These are phyloP conservation scores for Rhinatrema bivittatum DNA, from an alignment of 2,797 vertebrate species.

Conservation along the genomic window DNA sequence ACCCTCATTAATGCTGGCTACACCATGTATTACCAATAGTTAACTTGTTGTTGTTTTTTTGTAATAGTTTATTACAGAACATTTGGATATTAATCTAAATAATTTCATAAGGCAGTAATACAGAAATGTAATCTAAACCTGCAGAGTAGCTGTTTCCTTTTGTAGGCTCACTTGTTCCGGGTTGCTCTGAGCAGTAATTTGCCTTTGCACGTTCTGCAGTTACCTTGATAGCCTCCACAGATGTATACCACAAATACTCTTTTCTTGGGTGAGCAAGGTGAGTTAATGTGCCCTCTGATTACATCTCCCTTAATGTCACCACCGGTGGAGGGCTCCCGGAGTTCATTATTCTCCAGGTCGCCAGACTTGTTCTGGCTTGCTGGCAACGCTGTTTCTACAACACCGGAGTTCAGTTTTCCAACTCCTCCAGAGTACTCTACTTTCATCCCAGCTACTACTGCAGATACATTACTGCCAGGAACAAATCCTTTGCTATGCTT, in stretches of 20 bases:
- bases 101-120: too few species aligned
- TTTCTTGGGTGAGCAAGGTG: slow-evolving; percentile 14
- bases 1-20: too few species aligned
- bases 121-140: too few species aligned
- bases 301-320: background rate
- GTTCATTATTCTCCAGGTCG: background rate
- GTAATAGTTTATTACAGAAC: too few species aligned
- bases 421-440: background rate
- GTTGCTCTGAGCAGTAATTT: too few species aligned
- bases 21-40: too few species aligned
- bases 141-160: too few species aligned
- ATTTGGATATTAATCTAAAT: too few species aligned
- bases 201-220: too few species aligned
- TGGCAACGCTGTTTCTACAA: background rate
- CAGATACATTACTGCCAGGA: background rate
- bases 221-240: slow-evolving; percentile 56
- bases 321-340: background rate
- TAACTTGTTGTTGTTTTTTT: too few species aligned
- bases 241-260: slow-evolving; percentile 52
- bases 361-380: background rate
- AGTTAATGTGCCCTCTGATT: slow-evolving; percentile 8
- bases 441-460: background rate
- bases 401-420: background rate
- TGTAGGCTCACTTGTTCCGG: too few species aligned
- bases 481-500: background rate